Evolutionary conservation across 2,888 invertebrate species (phyloP), one percentile per base, ranked within the genome.

Genomic region (Spilarctia lutea): DNA sequence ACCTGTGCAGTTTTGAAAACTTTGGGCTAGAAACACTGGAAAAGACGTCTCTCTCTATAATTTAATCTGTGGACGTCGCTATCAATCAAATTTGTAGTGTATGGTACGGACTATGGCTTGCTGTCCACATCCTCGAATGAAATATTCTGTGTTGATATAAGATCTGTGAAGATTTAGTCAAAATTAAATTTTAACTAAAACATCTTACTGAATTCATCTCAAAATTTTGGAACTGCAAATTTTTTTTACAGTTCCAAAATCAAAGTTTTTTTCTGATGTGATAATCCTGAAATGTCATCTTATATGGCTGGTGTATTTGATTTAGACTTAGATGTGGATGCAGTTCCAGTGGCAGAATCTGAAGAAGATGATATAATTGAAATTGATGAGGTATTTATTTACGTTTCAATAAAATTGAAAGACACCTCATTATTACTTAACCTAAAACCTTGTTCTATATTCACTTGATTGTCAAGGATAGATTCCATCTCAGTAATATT

Each of bases 361-460:
- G 98, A 98, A 89, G 98, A 98, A 87, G 98, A 99, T 92, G 99
- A 99, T 96, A 97, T 97, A 92, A 98, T 98, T 91, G 98, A 98
- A 91, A 96, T 97, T 83, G 98, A 98, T 96, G 98, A 98, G 97
- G 99, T 98, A 96, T 96, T 39, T 94, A 91, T 83, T 84, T 71
- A 79, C 67, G 79, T 78, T 63, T 74, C 69, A 67, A 75, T 80
- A 71, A 65, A 65, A 74, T 73, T n/a, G 75, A 72, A n/a, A 71
- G 71, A 76, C 74, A 70, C 77, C 79, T 82, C 78, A 85, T 81
- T 84, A 86, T 85, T 89, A 87, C 86, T 85, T 92, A 91, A 92
- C 89, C 91, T 90, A 91, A 88, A 92, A 91, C 90, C 97, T 97
- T 88, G 94, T 97, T 97, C 97, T 96, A 87, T 97, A 97, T 91